Conservation (phyloP, 2,888 invertebrate genomes). For the Dysmachus trigonus region DNA sequence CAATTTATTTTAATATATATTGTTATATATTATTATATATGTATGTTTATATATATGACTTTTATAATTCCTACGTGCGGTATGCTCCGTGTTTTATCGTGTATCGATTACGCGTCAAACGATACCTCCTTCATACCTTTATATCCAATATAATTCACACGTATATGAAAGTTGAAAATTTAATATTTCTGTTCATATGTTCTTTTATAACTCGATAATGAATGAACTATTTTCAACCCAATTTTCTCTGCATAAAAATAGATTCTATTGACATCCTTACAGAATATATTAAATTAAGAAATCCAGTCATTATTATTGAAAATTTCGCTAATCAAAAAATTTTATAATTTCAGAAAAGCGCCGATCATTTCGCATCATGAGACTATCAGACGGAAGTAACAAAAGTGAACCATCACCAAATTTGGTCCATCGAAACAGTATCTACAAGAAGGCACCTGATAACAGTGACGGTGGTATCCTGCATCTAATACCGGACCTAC, state of each 20-base stretch:
- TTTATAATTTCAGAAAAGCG: constrained; percentile 45
- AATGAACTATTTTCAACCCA: neutral
- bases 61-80: no score
- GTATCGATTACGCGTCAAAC: no score
- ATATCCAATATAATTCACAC: no score
- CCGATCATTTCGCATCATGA: constrained; percentile 53
- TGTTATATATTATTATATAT: no score
- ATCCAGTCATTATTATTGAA: neutral
- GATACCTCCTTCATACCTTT: no score
- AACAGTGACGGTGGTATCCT: constrained; percentile 63
- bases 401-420: constrained; percentile 10
- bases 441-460: constrained; percentile 59
- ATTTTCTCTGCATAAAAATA: neutral
- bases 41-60: no score
- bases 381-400: constrained; percentile 49
- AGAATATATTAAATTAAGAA: neutral
- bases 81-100: no score
- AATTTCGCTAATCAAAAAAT: neutral
- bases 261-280: no score
- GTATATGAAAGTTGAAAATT: no score
- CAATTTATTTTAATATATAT: no score
- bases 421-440: constrained; percentile 60
- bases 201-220: neutral
- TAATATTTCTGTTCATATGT: no score
- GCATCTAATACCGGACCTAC: constrained; percentile 67